Conservation (phyloP, 2,888 invertebrate species). For the Megamerina dolium region DNA sequence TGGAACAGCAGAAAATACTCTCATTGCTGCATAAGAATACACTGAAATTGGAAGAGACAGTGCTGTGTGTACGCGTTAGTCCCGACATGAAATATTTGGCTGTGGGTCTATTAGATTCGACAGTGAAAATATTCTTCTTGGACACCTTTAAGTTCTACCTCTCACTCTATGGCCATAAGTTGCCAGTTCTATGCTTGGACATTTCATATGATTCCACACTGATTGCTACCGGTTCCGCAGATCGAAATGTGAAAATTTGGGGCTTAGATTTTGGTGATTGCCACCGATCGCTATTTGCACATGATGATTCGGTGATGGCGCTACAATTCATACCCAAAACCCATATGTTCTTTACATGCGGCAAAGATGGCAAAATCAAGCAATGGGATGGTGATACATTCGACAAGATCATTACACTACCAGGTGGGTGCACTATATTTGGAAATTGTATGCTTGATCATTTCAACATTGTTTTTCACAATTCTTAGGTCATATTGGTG, state of each 20-base stretch:
- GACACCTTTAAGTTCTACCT: constrained; percentile 95
- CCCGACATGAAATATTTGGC: constrained; percentile 84
- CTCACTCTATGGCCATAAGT: constrained; percentile 91
- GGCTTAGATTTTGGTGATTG: constrained; percentile 99
- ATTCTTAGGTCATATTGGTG: constrained; percentile 66
- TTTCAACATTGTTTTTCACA: neutral
- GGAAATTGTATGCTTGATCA: neutral
- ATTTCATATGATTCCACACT: constrained; percentile 82
- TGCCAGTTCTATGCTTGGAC: constrained; percentile 90
- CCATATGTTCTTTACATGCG: constrained; percentile 88
- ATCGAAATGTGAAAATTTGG: constrained; percentile 96
- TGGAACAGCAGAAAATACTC: constrained; percentile 53
- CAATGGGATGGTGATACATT: constrained; percentile 96
- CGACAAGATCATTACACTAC: constrained; percentile 79
- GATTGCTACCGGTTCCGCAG: constrained; percentile 90
- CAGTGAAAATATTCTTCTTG: constrained; percentile 90
- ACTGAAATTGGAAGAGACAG: constrained; percentile 80
- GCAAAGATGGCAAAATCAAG: constrained; percentile 90
- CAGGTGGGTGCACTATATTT: constrained; percentile 49
- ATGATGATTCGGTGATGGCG: constrained; percentile 89
- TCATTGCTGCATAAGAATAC: constrained; percentile 75
- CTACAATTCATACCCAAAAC: constrained; percentile 85
- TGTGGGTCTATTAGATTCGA: constrained; percentile 84
- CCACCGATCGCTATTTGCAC: constrained; percentile 90
- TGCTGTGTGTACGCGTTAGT: constrained; percentile 75